A percentile compares a stretch with the other conserved stretches of the same genome.
phyloP scores from a whole-genome alignment of 2,113 vertebrate genomes.

The Amia ocellicauda region DNA sequence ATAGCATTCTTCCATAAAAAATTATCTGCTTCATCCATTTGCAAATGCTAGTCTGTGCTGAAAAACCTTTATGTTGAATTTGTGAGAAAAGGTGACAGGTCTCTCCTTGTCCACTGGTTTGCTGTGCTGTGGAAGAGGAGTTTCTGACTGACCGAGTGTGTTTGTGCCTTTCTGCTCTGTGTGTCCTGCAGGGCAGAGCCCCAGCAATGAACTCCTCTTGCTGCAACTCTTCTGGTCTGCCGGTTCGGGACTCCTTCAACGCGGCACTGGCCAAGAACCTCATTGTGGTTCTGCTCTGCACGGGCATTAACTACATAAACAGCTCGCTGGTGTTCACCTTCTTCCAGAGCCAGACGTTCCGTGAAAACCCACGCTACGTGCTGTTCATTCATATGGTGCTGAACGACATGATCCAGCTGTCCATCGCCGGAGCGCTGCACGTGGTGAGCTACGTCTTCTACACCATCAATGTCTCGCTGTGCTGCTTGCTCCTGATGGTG shows the following conservation, averaged over 20 bases:
- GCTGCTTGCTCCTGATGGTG: slow-evolving; percentile 41
- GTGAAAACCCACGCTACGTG: slow-evolving; percentile 46
- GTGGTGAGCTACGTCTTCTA: slow-evolving; percentile 19
- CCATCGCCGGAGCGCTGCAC: slow-evolving; percentile 5
- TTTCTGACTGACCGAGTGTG: too few relatives aligned
- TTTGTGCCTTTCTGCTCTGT: too few relatives aligned
- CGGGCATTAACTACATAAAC: slow-evolving; percentile 61
- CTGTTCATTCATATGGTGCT: slow-evolving; percentile 42
- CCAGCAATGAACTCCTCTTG: too few relatives aligned
- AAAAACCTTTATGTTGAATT: too few relatives aligned
- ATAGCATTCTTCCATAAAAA: too few relatives aligned
- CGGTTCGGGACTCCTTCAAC: slow-evolving; percentile 36
- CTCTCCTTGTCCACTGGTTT: too few relatives aligned
- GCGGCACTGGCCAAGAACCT: slow-evolving; percentile 50
- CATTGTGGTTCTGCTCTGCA: slow-evolving; percentile 46
- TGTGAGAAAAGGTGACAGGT: too few relatives aligned
- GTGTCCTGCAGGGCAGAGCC: too few relatives aligned
- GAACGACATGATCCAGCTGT: slow-evolving; percentile 35
- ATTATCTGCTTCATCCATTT: too few relatives aligned
- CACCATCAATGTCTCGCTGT: slow-evolving; percentile 38
- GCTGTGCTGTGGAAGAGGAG: too few relatives aligned
- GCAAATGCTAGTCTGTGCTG: too few relatives aligned
- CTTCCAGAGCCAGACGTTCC: slow-evolving; percentile 47
- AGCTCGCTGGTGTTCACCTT: slow-evolving; percentile 52
- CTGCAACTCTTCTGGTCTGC: background rate